Evolutionary conservation across 2,113 vertebrate species (phyloP).

Genomic region (Pluvianellus socialis): DNA sequence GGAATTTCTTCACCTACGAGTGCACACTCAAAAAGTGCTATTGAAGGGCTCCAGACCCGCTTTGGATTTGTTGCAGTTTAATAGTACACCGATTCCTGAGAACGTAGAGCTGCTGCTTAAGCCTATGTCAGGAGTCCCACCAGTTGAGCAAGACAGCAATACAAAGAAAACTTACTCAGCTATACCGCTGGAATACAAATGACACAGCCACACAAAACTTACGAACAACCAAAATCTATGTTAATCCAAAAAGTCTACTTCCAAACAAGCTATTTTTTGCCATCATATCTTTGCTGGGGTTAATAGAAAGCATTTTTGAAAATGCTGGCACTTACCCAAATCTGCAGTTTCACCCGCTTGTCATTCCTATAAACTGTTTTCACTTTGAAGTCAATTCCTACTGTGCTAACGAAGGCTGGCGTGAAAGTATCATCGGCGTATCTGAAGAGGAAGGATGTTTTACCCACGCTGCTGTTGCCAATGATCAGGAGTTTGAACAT

Average conservation of each 20-base stretch:
- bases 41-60: not conserved
- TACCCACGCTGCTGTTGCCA: constrained; percentile 97
- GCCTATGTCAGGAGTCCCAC: not conserved
- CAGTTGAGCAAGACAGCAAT: not conserved
- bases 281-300: not conserved
- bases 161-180: not conserved
- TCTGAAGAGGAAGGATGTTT: constrained; percentile 96
- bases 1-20: not conserved
- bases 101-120: not conserved
- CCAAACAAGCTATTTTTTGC: not conserved
- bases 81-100: not conserved
- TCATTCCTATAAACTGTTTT: constrained; percentile 97
- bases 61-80: not conserved
- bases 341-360: constrained; percentile 97
- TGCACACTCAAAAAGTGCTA: not conserved
- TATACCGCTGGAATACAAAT: not conserved
- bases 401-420: constrained; percentile 95
- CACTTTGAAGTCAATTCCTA: constrained; percentile 99
- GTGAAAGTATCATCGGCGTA: constrained; percentile 97
- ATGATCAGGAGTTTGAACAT: constrained; percentile 99
- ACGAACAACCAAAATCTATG: not conserved
- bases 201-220: not conserved
- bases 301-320: not conserved
- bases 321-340: constrained; percentile 86
- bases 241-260: not conserved